Conservation (phyloP, 2,113 vertebrate species). For the Stercorarius parasiticus region DNA sequence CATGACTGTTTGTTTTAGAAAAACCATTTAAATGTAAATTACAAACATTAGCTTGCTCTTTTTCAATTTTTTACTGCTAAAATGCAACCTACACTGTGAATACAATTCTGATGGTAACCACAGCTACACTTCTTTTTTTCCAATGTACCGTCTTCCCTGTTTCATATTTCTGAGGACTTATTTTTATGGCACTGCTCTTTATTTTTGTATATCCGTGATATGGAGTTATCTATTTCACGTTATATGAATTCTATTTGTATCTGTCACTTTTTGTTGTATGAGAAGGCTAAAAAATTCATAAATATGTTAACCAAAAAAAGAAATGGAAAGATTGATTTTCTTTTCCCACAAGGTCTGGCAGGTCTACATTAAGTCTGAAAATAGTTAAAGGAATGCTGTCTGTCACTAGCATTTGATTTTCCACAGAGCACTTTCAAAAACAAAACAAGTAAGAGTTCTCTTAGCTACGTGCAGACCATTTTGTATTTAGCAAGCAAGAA, state of each 20-base stretch:
- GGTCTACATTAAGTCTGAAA: not conserved
- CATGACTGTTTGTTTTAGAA: not conserved
- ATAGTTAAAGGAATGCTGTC: not conserved
- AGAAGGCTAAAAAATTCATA: not conserved
- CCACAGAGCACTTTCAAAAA: not conserved
- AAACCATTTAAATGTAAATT: slow-evolving; percentile 26
- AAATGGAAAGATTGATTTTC: not conserved
- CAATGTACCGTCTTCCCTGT: not conserved
- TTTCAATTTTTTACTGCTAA: not conserved
- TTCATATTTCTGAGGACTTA: not conserved
- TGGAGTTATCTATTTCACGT: not conserved
- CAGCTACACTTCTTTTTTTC: not conserved
- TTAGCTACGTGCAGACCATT: not conserved
- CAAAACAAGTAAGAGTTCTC: not conserved
- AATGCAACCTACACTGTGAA: not conserved
- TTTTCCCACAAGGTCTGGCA: not conserved
- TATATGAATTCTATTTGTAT: not conserved
- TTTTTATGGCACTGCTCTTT: not conserved
- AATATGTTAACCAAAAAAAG: not conserved
- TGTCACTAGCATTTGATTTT: slow-evolving; percentile 17
- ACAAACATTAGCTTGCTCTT: not conserved
- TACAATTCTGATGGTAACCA: not conserved
- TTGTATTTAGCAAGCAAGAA: slow-evolving; percentile 28
- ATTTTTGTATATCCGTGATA: not conserved
- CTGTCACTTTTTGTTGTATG: not conserved